Conservation (phyloP, 2,113 vertebrate genomes). For the Donacobius atricapilla region DNA sequence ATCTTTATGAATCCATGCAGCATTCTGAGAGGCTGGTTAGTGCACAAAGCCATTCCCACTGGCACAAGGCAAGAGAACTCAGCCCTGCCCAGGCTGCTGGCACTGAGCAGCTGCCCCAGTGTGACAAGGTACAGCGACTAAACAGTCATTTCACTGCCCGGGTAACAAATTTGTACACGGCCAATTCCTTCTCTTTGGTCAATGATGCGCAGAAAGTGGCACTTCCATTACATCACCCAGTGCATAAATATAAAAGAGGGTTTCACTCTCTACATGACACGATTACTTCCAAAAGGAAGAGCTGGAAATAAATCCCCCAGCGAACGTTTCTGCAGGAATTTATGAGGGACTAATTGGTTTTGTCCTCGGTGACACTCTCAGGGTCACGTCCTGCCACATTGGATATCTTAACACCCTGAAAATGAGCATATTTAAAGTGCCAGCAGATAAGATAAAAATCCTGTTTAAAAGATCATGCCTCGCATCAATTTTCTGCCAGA, state of each 20-base stretch:
- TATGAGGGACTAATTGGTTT: neutral
- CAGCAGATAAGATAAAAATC: neutral
- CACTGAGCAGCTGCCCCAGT: neutral
- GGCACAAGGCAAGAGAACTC: neutral
- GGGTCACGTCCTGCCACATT: neutral
- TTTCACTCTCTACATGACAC: neutral
- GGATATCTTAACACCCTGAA: neutral
- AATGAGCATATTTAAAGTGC: neutral
- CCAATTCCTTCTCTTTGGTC: neutral
- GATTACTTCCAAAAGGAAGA: constrained; percentile 15
- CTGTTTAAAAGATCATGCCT: neutral
- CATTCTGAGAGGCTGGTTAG: neutral
- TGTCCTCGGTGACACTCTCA: neutral
- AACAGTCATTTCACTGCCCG: neutral
- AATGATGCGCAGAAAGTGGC: neutral
- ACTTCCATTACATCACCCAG: neutral
- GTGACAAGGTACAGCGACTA: neutral
- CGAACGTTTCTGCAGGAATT: neutral
- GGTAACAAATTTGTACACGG: neutral
- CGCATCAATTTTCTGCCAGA: neutral
- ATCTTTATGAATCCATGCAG: neutral
- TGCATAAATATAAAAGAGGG: neutral
- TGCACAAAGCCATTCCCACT: neutral
- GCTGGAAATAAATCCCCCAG: neutral
- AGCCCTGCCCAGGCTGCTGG: neutral